Conservation (phyloP, 2,888 invertebrate genomes). For the Synanthedon andrenaeformis region DNA sequence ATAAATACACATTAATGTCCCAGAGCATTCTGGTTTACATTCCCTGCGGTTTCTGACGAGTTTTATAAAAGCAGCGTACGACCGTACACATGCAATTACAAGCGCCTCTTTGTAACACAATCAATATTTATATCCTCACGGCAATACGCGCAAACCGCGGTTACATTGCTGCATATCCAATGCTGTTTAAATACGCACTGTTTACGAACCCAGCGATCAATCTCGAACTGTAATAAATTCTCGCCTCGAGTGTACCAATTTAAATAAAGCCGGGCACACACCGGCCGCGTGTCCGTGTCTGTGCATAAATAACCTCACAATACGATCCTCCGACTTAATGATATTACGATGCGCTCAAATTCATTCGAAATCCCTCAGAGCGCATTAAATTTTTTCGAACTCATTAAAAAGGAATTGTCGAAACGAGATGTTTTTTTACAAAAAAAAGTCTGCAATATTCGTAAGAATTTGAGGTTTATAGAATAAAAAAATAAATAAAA, state of each 20-base stretch:
- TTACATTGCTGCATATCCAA: slow-evolving; percentile 37
- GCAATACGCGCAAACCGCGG: slow-evolving; percentile 41
- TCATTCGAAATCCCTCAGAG: slow-evolving; percentile 29
- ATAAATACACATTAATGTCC: slow-evolving; percentile 70
- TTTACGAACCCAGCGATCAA: slow-evolving; percentile 14
- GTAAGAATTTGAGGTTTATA: too few species aligned
- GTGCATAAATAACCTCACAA: slow-evolving; percentile 36
- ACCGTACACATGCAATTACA: slow-evolving; percentile 63
- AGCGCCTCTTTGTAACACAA: slow-evolving; percentile 58
- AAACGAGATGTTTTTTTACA: neutral
- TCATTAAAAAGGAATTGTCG: neutral
- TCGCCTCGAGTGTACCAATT: slow-evolving; percentile 19
- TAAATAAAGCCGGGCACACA: slow-evolving; percentile 29
- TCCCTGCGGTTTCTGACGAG: slow-evolving; percentile 66
- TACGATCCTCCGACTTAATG: slow-evolving; percentile 46
- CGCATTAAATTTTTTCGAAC: neutral
- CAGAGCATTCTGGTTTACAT: slow-evolving; percentile 65
- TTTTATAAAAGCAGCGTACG: slow-evolving; percentile 65
- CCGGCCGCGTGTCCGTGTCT: slow-evolving; percentile 20
- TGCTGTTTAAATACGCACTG: slow-evolving; percentile 15
- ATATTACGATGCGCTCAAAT: slow-evolving; percentile 41
- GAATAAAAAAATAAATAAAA: too few species aligned
- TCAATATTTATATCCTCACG: slow-evolving; percentile 55
- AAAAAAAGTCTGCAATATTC: neutral
- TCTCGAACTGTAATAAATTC: slow-evolving; percentile 13